Conservation (phyloP, 2,888 invertebrate genomes). For the Rhorus exstirpatorius region DNA sequence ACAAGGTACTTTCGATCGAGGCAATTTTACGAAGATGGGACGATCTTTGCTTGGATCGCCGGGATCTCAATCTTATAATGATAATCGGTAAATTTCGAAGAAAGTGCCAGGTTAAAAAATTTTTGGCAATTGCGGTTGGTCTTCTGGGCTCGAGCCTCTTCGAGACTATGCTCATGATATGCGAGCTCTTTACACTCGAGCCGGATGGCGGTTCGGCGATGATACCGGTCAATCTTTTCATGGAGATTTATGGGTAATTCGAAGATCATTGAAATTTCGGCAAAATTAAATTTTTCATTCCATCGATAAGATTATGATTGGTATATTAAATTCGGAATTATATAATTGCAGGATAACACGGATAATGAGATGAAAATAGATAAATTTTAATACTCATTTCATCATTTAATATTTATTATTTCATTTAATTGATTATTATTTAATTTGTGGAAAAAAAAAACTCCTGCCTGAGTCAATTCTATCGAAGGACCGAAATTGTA, state of each 20-base stretch:
- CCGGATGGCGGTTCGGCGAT: conserved; percentile 94
- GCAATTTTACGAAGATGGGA: conserved; percentile 88
- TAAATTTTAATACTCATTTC: too few species aligned
- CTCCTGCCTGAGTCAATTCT: not conserved
- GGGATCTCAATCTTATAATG: conserved; percentile 90
- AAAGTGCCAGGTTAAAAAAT: conserved; percentile 90
- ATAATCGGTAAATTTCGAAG: conserved; percentile 91
- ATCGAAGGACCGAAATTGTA: too few species aligned
- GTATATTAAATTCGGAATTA: not conserved
- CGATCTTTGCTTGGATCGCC: conserved; percentile 89
- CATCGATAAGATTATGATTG: too few species aligned
- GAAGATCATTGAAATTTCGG: too few species aligned
- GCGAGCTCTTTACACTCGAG: conserved; percentile 93
- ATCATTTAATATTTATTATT: too few species aligned
- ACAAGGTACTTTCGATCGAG: conserved; percentile 80
- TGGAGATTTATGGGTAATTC: conserved; percentile 86
- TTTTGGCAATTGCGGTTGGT: conserved; percentile 91
- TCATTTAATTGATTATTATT: too few species aligned
- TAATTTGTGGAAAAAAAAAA: too few species aligned
- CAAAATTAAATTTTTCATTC: too few species aligned
- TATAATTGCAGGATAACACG: too few species aligned
- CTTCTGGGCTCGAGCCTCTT: conserved; percentile 91
- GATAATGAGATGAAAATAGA: too few species aligned
- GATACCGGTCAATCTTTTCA: conserved; percentile 89
- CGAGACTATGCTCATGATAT: conserved; percentile 93